Evolutionary conservation across 2,797 vertebrate genomes (phyloP).

Genomic region (Tragopan temminckii): DNA sequence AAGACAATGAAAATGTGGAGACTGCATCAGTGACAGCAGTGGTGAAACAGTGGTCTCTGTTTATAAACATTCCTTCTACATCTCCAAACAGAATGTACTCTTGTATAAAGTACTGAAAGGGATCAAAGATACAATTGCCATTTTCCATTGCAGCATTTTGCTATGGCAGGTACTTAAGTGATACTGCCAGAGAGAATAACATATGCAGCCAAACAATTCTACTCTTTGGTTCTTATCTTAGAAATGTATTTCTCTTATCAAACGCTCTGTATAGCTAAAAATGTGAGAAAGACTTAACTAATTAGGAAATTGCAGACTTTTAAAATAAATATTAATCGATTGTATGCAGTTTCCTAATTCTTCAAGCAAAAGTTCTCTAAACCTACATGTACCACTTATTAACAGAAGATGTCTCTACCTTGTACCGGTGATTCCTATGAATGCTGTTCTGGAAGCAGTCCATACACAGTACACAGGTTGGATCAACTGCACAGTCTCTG

Average conservation of each 20-base stretch:
- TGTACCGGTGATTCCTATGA: conserved; percentile 97
- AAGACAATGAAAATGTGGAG: neutral
- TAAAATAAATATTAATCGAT: neutral
- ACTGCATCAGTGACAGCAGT: neutral
- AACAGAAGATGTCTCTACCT: conserved; percentile 82
- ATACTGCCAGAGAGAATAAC: neutral
- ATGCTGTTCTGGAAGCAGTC: conserved; percentile 98
- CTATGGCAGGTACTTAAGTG: neutral
- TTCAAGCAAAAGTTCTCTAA: neutral
- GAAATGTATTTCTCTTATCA: neutral
- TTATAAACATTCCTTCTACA: neutral
- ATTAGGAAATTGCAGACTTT: neutral
- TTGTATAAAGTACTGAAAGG: neutral
- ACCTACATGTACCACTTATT: neutral
- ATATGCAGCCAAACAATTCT: neutral
- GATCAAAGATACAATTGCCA: neutral
- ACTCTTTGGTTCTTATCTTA: neutral
- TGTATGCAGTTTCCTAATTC: neutral
- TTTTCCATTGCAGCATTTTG: neutral
- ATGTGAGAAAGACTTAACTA: neutral
- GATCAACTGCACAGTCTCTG: conserved; percentile 99
- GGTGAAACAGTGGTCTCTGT: neutral
- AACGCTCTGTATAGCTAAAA: neutral
- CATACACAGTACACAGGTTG: conserved; percentile 98
- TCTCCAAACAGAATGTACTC: neutral